Conservation (phyloP, 2,113 vertebrate species). For the Pygoscelis adeliae region DNA sequence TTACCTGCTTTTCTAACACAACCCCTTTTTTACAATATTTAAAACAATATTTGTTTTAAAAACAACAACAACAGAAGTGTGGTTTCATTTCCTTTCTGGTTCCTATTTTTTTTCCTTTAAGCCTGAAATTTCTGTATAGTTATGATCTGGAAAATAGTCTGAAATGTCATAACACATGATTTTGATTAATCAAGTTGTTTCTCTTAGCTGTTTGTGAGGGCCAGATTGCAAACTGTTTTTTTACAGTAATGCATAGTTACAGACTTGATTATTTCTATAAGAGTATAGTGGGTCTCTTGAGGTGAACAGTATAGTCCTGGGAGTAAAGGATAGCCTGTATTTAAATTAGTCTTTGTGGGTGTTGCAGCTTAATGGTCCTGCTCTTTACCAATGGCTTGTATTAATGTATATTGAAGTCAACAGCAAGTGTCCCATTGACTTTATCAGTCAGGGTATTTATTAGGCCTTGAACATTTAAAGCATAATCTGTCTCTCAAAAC, state of each 20-base stretch:
- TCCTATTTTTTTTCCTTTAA: neutral
- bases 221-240: rapidly evolving
- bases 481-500: neutral
- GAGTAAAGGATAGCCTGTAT: neutral
- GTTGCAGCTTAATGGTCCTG: neutral
- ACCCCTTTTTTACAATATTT: neutral
- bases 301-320: neutral
- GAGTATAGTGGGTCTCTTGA: neutral
- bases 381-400: neutral
- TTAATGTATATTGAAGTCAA: neutral
- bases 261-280: neutral
- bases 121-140: neutral
- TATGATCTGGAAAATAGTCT: neutral
- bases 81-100: neutral
- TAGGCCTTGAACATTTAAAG: neutral
- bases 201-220: neutral
- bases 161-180: neutral
- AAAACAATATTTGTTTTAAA: neutral
- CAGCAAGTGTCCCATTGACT: neutral
- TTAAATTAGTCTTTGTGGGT: neutral
- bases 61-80: neutral
- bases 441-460: neutral
- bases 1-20: neutral
- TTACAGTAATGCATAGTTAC: neutral
- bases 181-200: neutral